phyloP scores from a whole-genome alignment of 30 jellyfish, hydroid and myxozoan species.

The Cassiopea andromeda region DNA sequence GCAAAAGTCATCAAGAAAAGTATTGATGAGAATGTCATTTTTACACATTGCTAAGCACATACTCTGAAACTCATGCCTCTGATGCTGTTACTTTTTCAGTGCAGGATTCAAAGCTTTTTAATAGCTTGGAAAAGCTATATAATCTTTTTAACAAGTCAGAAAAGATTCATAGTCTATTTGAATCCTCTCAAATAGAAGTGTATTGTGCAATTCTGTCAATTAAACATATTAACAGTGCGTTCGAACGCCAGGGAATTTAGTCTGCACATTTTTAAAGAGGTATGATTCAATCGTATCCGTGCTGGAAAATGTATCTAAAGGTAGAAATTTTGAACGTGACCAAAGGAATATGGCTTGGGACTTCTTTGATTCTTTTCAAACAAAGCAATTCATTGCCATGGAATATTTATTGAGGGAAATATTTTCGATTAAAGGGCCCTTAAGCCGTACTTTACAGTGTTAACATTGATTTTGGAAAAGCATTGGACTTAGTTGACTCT shows the following conservation, averaged over 20 bases:
- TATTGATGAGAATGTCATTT: conserved; percentile 53
- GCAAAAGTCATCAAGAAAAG: conserved; percentile 49
- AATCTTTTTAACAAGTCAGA: conserved; percentile 32
- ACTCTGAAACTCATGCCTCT: background rate
- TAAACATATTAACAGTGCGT: conserved; percentile 41
- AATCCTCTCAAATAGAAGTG: too few relatives aligned
- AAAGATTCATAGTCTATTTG: conserved; percentile 19
- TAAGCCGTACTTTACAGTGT: conserved; percentile 38
- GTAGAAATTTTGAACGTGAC: conserved; percentile 32
- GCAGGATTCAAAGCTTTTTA: conserved; percentile 16
- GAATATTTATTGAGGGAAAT: conserved; percentile 52
- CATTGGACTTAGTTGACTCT: conserved; percentile 44
- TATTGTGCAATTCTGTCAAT: conserved; percentile 6
- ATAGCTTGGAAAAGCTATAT: background rate
- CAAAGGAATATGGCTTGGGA: conserved; percentile 46
- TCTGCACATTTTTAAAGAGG: conserved; percentile 27
- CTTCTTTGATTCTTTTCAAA: conserved; percentile 40
- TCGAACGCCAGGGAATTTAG: conserved; percentile 66
- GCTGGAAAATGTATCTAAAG: conserved; percentile 36
- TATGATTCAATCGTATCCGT: conserved; percentile 37
- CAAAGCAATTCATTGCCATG: conserved; percentile 65
- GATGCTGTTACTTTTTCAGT: conserved; percentile 55
- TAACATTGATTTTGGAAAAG: conserved; percentile 53
- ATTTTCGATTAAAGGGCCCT: too few relatives aligned
- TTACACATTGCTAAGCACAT: background rate